Percentiles rank a stretch among this genome's conserved stretches.
Evolutionary conservation across 2,888 invertebrate genomes (phyloP).

Genomic region (Gymnocheta viridis): DNA sequence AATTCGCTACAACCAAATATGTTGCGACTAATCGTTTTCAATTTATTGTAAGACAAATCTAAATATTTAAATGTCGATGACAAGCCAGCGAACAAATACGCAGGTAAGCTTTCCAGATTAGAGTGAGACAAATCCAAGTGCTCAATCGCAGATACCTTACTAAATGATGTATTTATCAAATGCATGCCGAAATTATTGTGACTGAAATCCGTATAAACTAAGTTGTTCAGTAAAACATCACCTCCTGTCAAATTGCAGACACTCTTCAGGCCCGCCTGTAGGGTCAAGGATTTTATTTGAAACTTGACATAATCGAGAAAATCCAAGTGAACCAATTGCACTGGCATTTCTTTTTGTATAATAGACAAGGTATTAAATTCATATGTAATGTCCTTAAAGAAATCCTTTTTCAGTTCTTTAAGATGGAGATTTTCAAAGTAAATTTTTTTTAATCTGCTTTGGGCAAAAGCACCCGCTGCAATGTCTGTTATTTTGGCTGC

Average conservation of each 20-base stretch:
- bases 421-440: conserved; percentile 74
- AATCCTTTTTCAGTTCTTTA: conserved; percentile 63
- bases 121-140: conserved; percentile 74
- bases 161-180: conserved; percentile 71
- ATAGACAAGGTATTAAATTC: conserved; percentile 71
- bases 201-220: conserved; percentile 74
- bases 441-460: conserved; percentile 71
- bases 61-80: conserved; percentile 71
- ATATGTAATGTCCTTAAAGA: conserved; percentile 71
- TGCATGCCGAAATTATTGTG: conserved; percentile 73
- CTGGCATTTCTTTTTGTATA: conserved; percentile 70
- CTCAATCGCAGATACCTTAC: conserved; percentile 75
- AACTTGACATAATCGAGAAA: conserved; percentile 74
- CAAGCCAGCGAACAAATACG: conserved; percentile 73
- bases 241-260: conserved; percentile 73
- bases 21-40: conserved; percentile 70
- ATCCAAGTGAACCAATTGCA: conserved; percentile 66
- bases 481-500: conserved; percentile 72
- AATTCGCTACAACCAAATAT: conserved; percentile 73
- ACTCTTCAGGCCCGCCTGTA: conserved; percentile 73
- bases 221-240: conserved; percentile 71
- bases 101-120: conserved; percentile 73
- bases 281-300: conserved; percentile 72
- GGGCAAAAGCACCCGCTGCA: conserved; percentile 74
- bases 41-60: conserved; percentile 76